Conservation (phyloP, 1,140 invertebrate species). For the Hypsibius dujardini region DNA sequence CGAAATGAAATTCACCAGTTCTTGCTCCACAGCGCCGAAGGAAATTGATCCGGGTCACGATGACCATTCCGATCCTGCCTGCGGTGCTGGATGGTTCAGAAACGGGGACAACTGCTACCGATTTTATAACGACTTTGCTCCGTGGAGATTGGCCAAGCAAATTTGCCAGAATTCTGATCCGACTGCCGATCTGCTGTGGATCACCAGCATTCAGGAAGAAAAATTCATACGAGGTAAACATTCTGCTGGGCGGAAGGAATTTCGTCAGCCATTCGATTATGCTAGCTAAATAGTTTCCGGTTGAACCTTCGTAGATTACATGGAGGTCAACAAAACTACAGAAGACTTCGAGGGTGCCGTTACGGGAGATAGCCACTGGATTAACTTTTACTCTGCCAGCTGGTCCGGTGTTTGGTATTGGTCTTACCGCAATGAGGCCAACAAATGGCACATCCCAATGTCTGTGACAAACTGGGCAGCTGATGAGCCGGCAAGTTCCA, state of each 20-base stretch:
- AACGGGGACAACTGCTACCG: not conserved
- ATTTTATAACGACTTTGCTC: not conserved
- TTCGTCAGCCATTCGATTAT: not conserved
- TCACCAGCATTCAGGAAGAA: not conserved
- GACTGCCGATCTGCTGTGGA: not conserved
- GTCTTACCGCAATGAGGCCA: not conserved
- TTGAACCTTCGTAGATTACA: not conserved
- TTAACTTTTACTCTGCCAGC: not conserved
- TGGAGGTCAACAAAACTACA: not conserved
- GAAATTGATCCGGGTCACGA: too few species aligned
- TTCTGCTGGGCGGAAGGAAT: too few species aligned
- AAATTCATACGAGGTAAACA: not conserved
- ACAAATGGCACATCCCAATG: not conserved
- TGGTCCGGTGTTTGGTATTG: not conserved
- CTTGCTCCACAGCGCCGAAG: too few species aligned
- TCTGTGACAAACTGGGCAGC: not conserved
- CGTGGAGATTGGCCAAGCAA: not conserved
- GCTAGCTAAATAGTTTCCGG: not conserved
- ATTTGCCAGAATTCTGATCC: constrained; percentile 5
- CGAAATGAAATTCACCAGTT: too few species aligned
- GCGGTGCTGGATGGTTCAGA: not conserved
- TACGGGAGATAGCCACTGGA: constrained; percentile 3
- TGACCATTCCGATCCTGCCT: not conserved
- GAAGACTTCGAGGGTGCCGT: too few species aligned
- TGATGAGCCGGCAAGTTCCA: not conserved